A percentile compares a stretch with the other conserved stretches of the same genome.
Conservation (phyloP, 92 coral and sea anemone genomes). For the Parazoanthus swiftii region DNA sequence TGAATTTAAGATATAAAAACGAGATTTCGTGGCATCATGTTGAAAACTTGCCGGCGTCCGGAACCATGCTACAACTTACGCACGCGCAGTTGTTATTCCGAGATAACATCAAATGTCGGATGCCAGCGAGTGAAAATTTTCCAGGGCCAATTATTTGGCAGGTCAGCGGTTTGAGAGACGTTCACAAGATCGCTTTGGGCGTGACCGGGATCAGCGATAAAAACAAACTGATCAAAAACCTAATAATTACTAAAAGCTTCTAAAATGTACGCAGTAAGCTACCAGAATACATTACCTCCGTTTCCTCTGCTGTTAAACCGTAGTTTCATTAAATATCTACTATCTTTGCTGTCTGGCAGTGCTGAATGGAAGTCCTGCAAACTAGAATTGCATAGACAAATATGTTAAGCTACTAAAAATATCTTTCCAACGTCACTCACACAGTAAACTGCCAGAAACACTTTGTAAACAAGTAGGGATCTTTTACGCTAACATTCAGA, state of each 20-base stretch:
- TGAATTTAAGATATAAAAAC: too few relatives aligned
- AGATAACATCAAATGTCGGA: background rate
- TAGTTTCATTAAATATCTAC: conserved; percentile 46
- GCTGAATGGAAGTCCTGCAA: conserved; percentile 78
- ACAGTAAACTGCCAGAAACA: too few relatives aligned
- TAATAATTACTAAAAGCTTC: background rate
- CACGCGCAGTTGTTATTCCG: too few relatives aligned
- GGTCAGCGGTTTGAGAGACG: background rate
- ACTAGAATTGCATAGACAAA: conserved; percentile 48
- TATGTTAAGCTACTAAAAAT: too few relatives aligned
- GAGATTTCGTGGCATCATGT: too few relatives aligned
- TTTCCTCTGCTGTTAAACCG: conserved; percentile 14
- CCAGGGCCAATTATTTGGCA: background rate
- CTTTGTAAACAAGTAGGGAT: too few relatives aligned
- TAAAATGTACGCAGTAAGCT: background rate
- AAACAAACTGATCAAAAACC: background rate
- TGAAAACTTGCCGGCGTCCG: too few relatives aligned
- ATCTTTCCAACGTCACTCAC: background rate
- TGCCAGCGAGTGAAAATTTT: background rate
- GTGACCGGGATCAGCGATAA: background rate
- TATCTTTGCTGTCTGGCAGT: conserved; percentile 57
- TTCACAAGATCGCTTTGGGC: background rate
- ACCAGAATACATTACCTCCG: conserved; percentile 34
- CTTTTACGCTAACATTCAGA: too few relatives aligned
- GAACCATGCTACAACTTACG: too few relatives aligned